A percentile compares a stretch with the other conserved stretches of the same genome.
phyloP scores from a whole-genome alignment of 2,888 invertebrate genomes.

The Trisateles emortualis region DNA sequence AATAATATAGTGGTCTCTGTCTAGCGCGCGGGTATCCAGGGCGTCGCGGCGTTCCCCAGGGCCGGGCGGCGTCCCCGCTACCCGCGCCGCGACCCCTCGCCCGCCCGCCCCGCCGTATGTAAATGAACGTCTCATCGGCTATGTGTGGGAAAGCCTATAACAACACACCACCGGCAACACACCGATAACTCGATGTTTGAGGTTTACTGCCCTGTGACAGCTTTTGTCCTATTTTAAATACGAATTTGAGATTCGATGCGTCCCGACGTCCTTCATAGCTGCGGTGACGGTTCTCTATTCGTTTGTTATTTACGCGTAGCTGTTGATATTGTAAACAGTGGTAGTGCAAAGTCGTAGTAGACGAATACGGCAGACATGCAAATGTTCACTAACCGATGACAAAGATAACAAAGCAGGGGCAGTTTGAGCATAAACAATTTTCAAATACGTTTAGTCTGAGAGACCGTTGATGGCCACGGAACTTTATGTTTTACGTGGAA shows the following conservation, averaged over 20 bases:
- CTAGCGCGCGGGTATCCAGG: slow-evolving; percentile 62
- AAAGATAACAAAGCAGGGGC: slow-evolving; percentile 76
- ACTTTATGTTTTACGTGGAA: slow-evolving; percentile 51
- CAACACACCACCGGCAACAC: slow-evolving; percentile 58
- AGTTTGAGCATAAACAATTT: slow-evolving; percentile 72
- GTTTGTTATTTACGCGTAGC: slow-evolving; percentile 46
- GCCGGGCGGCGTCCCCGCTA: slow-evolving; percentile 59
- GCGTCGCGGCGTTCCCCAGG: slow-evolving; percentile 65
- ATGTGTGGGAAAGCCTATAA: slow-evolving; percentile 74
- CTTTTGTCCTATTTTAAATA: slow-evolving; percentile 84
- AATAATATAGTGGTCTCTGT: slow-evolving; percentile 83
- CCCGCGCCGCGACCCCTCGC: slow-evolving; percentile 57
- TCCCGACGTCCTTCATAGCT: slow-evolving; percentile 63
- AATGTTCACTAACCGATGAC: slow-evolving; percentile 73
- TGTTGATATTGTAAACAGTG: slow-evolving; percentile 47
- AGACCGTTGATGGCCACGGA: slow-evolving; percentile 29
- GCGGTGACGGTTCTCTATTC: slow-evolving; percentile 29
- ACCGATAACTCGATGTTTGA: slow-evolving; percentile 67
- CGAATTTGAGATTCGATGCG: slow-evolving; percentile 72
- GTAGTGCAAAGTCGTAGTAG: slow-evolving; percentile 44
- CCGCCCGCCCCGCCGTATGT: slow-evolving; percentile 78
- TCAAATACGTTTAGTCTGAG: slow-evolving; percentile 60
- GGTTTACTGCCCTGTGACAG: slow-evolving; percentile 83
- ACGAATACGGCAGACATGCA: slow-evolving; percentile 64
- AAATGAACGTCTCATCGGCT: slow-evolving; percentile 82